Percentiles rank a stretch among this genome's conserved stretches.
These are phyloP conservation scores for Brevimyrus niger DNA, from an alignment of 2,113 vertebrate species.

Conservation along the genomic window DNA sequence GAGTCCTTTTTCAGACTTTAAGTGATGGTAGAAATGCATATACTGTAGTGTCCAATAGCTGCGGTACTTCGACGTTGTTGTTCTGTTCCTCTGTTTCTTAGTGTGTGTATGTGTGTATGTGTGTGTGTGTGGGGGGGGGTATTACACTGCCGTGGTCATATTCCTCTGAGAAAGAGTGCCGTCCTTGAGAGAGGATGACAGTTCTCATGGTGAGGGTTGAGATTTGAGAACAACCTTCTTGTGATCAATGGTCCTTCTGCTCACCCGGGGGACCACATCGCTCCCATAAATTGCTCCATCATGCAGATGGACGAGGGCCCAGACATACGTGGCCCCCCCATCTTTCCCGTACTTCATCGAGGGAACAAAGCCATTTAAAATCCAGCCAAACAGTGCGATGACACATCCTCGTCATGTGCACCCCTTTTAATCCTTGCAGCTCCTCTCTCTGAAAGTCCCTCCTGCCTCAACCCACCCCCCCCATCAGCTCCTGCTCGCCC, in stretches of 20 bases:
- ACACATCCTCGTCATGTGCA: neutral
- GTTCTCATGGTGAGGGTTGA: neutral
- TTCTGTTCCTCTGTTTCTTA: neutral
- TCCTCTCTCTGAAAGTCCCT: neutral
- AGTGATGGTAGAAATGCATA: neutral
- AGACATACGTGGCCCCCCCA: neutral
- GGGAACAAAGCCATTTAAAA: neutral
- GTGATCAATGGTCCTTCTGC: neutral
- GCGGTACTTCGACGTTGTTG: neutral
- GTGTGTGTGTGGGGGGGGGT: neutral
- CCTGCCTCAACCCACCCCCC: neutral
- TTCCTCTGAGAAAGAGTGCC: neutral
- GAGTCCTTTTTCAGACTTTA: neutral
- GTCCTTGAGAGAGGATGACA: neutral
- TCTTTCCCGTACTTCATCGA: neutral
- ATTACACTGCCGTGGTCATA: neutral
- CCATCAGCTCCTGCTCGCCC: neutral
- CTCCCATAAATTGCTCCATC: neutral
- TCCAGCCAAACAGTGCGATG: neutral
- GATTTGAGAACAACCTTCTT: neutral
- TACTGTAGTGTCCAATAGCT: no score
- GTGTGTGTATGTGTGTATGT: no score
- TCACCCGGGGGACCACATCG: neutral
- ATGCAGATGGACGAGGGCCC: neutral
- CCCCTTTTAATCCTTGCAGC: neutral